A percentile compares a stretch with the other conserved stretches of the same genome.
Conservation (phyloP, 2,113 vertebrate species). For the Trochalopteron elliotii region DNA sequence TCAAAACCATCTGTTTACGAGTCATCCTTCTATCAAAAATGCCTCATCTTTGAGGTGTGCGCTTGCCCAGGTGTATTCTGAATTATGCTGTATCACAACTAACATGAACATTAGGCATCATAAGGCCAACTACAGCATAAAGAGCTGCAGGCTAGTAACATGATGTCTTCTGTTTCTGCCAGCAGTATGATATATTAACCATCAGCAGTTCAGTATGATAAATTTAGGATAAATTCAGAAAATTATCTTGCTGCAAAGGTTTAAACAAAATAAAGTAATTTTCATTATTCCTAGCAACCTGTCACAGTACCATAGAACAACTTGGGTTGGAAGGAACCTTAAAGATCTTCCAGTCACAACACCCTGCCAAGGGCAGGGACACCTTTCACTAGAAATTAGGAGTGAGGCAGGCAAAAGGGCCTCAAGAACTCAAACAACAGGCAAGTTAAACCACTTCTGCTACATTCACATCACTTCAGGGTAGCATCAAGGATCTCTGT, state of each 20-base stretch:
- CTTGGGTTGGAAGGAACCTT: background rate
- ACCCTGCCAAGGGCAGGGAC: background rate
- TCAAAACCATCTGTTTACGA: background rate
- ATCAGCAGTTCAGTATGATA: background rate
- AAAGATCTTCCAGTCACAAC: background rate
- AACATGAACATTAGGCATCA: background rate
- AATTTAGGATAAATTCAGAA: background rate
- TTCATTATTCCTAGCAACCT: background rate
- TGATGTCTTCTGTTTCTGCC: background rate
- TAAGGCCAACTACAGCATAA: background rate
- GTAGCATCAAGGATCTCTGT: background rate
- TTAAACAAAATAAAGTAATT: background rate
- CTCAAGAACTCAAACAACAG: background rate
- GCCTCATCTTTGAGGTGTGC: background rate
- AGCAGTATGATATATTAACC: background rate
- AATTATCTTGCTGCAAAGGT: background rate
- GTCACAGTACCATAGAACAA: background rate
- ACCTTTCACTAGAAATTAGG: background rate
- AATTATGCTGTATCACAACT: background rate
- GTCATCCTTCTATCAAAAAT: background rate
- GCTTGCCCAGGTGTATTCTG: background rate
- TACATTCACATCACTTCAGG: background rate
- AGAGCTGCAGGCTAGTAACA: background rate
- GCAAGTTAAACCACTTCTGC: background rate
- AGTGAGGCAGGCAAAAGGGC: background rate